A percentile compares a stretch with the other conserved stretches of the same genome.
These are phyloP conservation scores for Acanthosepion esculentum DNA, from an alignment of 2,888 invertebrate species.

Conservation along the genomic window DNA sequence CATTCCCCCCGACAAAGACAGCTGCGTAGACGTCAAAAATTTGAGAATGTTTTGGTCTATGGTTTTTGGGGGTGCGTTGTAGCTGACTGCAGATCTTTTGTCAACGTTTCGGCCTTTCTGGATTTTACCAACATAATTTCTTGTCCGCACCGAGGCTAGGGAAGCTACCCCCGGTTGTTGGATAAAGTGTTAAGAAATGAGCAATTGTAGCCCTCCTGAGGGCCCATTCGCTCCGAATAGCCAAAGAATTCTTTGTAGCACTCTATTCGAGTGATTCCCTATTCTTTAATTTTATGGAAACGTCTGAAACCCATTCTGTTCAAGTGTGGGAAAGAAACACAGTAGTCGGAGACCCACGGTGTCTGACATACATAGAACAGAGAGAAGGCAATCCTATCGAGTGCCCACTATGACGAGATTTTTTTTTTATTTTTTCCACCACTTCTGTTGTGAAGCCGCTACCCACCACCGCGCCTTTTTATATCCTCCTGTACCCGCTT, in stretches of 20 bases:
- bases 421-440: slow-evolving; percentile 39
- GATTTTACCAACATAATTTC: slow-evolving; percentile 47
- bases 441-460: slow-evolving; percentile 41
- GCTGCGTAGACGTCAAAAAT: slow-evolving; percentile 45
- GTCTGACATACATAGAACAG: slow-evolving; percentile 24
- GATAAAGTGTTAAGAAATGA: slow-evolving; percentile 35
- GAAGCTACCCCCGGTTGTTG: slow-evolving; percentile 45
- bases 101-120: slow-evolving; percentile 43
- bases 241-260: slow-evolving; percentile 44
- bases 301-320: slow-evolving; percentile 44
- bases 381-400: not conserved
- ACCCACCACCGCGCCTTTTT: slow-evolving; percentile 44
- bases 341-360: not conserved
- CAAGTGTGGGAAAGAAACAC: slow-evolving; percentile 45
- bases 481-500: slow-evolving; percentile 35
- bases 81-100: slow-evolving; percentile 44
- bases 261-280: slow-evolving; percentile 38
- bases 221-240: slow-evolving; percentile 40
- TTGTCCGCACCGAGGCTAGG: slow-evolving; percentile 42
- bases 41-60: slow-evolving; percentile 47
- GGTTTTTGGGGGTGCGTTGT: slow-evolving; percentile 46
- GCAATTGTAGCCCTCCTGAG: slow-evolving; percentile 43
- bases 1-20: slow-evolving; percentile 45
- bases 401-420: slow-evolving; percentile 35
- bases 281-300: slow-evolving; percentile 46